These are phyloP conservation scores for Nemurella pictetii DNA, from an alignment of 2,888 invertebrate genomes.

Conservation along the genomic window DNA sequence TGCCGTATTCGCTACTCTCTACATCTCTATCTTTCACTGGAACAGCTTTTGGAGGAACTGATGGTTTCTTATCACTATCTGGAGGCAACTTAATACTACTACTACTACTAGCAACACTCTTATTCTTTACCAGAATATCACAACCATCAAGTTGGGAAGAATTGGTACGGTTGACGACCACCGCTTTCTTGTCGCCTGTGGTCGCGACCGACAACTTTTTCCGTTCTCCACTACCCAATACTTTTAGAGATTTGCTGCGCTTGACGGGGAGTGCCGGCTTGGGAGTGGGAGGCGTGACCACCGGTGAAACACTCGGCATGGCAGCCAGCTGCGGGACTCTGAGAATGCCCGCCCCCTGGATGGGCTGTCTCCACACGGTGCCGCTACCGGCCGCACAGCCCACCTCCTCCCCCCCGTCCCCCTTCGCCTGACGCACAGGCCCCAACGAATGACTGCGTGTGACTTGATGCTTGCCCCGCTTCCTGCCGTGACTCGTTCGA, in stretches of 20 bases:
- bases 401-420: conserved; percentile 1
- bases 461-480: conserved; percentile 39
- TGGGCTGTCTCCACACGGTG: conserved; percentile 37
- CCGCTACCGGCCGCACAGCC: not conserved
- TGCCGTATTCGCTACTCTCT: conserved; percentile 12
- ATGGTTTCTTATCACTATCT: conserved; percentile 27
- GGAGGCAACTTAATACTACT: conserved; percentile 12
- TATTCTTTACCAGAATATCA: conserved; percentile 30
- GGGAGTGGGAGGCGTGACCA: conserved; percentile 43
- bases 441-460: conserved; percentile 46
- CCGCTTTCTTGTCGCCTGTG: too few species aligned
- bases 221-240: conserved; percentile 43
- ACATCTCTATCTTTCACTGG: conserved; percentile 11
- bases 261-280: conserved; percentile 49
- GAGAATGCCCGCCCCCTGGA: conserved; percentile 43
- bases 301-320: not conserved
- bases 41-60: conserved; percentile 25
- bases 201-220: conserved; percentile 41
- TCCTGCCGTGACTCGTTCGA: conserved; percentile 40
- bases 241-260: conserved; percentile 52
- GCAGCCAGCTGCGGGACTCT: conserved; percentile 40
- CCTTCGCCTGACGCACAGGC: conserved; percentile 39
- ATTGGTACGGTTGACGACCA: not conserved
- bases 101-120: conserved; percentile 5
- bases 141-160: conserved; percentile 11